Evolutionary conservation across 2,797 vertebrate genomes (phyloP), one percentile per base, ranked within the genome.

Genomic region (Enteromius unitaeniatus): DNA sequence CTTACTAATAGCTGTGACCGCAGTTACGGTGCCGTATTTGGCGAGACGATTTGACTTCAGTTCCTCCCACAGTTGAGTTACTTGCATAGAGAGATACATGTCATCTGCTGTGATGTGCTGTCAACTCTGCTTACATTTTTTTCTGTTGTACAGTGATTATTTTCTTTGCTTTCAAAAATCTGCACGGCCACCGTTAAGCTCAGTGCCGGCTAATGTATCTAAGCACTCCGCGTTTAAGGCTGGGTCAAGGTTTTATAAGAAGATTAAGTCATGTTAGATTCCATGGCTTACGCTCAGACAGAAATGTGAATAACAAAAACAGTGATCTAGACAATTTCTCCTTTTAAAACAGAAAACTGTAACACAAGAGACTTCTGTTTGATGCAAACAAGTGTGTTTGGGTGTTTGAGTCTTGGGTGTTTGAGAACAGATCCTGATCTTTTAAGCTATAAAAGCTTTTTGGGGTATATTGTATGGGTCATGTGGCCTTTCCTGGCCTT

Each of bases 1-100:
- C 90, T 91, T 91, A 91, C 91, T 88, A 65, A 91, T 85, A 72
- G 84, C 86, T 78, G 89, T 85, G 65, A 87, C 84, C 14, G 78
- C 87, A 77, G 89, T 87, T 65, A 89, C 78, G 51, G 85, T 81
- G 11, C 88, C 84, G 45, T 87, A 91, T 74, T 87, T 89, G 23
- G 73, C 65, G 1, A 91, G 47, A 26, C 28, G 67, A 78, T 81
- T 89, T 26, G 84, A 79, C 60, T 83, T 85, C 34, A 90, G 49
- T 47, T 88, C 85, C 34, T 91, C 87, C 88, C 89, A 90, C 64
- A 88, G 72, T 28, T 83, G 82, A 34, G 28, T 65, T 64, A n/a
- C 72, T 45, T 55, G 83, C 23, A 47, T 42, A 28, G 81, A 83
- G n/a, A 82, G 47, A 72, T 82, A 49, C 87, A 89, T 88, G 68